A percentile compares a stretch with the other conserved stretches of the same genome.
Evolutionary conservation across 2,797 vertebrate genomes (phyloP).

Genomic region (Malurus splendens): DNA sequence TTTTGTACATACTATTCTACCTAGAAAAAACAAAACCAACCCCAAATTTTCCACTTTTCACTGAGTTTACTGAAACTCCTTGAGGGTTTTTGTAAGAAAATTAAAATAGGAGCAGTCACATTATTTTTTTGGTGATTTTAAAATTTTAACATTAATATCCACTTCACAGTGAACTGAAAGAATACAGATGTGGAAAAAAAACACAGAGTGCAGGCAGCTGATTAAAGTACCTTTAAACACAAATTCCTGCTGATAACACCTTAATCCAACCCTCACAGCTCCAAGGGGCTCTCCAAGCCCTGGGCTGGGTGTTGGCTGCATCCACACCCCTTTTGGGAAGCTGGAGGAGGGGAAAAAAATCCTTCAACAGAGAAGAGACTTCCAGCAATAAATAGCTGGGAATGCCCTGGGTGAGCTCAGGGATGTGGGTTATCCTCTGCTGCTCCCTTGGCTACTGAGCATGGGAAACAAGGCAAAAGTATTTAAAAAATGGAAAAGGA

Average conservation of each 20-base stretch:
- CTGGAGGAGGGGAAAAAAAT: background rate
- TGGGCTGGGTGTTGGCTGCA: background rate
- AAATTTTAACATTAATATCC: background rate
- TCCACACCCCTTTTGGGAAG: background rate
- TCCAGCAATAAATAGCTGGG: background rate
- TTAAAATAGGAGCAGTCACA: accelerated
- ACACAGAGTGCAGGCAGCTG: background rate
- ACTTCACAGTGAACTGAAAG: background rate
- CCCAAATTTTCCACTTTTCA: background rate
- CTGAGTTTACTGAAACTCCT: background rate
- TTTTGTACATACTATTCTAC: background rate
- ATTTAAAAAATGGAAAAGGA: background rate
- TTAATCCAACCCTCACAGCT: background rate
- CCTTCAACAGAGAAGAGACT: background rate
- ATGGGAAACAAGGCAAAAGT: accelerated
- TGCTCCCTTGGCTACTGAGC: accelerated
- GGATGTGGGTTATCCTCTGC: background rate
- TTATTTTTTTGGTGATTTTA: background rate
- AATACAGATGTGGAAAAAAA: background rate
- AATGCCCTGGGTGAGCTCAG: background rate
- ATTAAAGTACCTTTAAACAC: background rate
- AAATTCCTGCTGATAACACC: conserved; percentile 12
- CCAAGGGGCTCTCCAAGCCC: background rate
- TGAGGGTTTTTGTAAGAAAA: background rate
- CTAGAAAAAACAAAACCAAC: background rate